phyloP scores from a whole-genome alignment of 2,797 vertebrate species.

The Lacerta agilis region DNA sequence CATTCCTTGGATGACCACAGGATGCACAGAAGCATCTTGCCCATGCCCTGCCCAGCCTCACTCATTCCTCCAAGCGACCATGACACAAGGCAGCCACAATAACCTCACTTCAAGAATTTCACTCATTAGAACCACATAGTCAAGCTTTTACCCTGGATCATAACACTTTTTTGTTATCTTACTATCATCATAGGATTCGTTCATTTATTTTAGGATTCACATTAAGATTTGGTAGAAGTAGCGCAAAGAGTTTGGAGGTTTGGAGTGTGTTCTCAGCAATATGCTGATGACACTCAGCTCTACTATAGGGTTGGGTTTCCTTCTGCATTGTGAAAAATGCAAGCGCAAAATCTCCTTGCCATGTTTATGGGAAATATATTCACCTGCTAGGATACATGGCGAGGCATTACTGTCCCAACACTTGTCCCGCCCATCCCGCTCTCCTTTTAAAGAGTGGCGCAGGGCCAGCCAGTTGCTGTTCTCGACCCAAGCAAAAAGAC shows the following conservation, averaged over 20 bases:
- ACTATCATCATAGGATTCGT: not conserved
- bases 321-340: conserved; percentile 2
- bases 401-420: too few species aligned
- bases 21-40: not conserved
- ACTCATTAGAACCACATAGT: not conserved
- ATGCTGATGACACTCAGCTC: too few species aligned
- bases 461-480: too few species aligned
- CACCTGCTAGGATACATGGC: too few species aligned
- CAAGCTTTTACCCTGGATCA: not conserved
- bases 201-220: not conserved
- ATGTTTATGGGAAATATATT: not conserved
- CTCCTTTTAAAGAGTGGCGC: too few species aligned
- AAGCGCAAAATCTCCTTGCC: not conserved
- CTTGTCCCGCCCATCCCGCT: too few species aligned
- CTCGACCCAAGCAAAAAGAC: too few species aligned
- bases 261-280: too few species aligned
- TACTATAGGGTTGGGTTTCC: not conserved
- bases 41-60: not conserved
- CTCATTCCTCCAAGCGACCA: not conserved
- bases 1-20: not conserved
- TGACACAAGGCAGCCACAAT: not conserved
- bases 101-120: not conserved
- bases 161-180: not conserved
- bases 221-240: not conserved
- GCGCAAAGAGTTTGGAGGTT: not conserved